Base-by-base conservation (phyloP, 2,888 invertebrate genomes). In the Tethea ocularis region DNA sequence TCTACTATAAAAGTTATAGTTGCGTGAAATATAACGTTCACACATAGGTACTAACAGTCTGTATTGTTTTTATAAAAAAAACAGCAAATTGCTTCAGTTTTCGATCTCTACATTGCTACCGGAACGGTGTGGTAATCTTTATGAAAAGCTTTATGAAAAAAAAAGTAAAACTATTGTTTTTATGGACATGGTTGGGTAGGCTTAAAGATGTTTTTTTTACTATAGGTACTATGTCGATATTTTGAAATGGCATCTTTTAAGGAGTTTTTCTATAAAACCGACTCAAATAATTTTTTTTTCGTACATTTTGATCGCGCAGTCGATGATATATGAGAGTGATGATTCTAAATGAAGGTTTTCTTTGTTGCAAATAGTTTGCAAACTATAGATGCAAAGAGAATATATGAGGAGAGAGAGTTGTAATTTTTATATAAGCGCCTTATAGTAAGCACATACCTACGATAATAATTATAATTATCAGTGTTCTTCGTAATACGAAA, bases 1-100 rank as follows among this genome's bases (percentile, higher is more conserved):
- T 66, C 66, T 60, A 66, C 62, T 66, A 67, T 71, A 72, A 75
- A 74, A 71, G 54, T 64, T 58, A 57, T 61, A 68, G 62, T 22
- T 54, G 67, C 67, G 71, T 75, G 69, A 69, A 70, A 63, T 57
- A 58, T 64, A 54, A 64, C 59, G 23, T 58, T 62, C 60, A 58
- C 61, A 60, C 67, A 65, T 64, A 17, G 20, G 15, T 46, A 26
- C 24, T 17, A 15, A 54, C 33, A 33, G 20, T 13, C 5, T 15
- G 46, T 20, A 36, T 33, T 33, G 24, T 22, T 53, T 33, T 22
- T 54, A 13, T 33, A 10, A 20, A 17, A 17, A 33, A 17, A 17
- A 33, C 33, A 54, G 24, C 46, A 46, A 46, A 46, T 46, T 46
- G 46, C 46, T 46, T 46, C 10, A 20, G 46, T 33, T 33, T 54